phyloP scores from a whole-genome alignment of 1,140 invertebrate genomes.

The Drosophila tsacasi region DNA sequence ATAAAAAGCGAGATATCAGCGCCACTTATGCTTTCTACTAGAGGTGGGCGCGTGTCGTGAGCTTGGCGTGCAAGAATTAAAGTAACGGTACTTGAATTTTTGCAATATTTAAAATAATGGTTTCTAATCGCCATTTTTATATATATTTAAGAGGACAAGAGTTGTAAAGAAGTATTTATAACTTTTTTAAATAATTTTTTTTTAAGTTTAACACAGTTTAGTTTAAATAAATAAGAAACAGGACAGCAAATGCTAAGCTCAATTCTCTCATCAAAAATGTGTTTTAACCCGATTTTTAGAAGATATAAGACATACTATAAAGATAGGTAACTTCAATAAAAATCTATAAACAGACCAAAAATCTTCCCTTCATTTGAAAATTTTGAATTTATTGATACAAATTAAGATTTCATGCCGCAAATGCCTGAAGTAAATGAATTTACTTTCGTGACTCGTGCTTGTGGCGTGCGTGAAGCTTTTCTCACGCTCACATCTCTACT shows the following conservation, averaged over 20 bases:
- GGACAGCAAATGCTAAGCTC: not conserved
- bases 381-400: not conserved
- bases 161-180: not conserved
- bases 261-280: not conserved
- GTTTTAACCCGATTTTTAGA: too few relatives aligned
- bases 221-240: too few relatives aligned
- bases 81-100: not conserved
- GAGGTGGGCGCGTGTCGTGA: not conserved
- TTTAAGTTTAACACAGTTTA: not conserved
- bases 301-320: not conserved
- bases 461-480: slow-evolving; percentile 7
- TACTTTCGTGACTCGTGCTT: not conserved
- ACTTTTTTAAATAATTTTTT: not conserved
- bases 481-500: slow-evolving; percentile 22
- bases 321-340: not conserved
- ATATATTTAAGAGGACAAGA: not conserved
- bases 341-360: too few relatives aligned
- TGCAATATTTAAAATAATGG: not conserved
- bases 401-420: not conserved
- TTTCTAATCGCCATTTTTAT: not conserved
- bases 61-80: not conserved
- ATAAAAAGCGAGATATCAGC: slow-evolving; percentile 36
- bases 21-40: slow-evolving; percentile 42
- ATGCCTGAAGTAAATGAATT: not conserved
- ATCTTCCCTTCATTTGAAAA: not conserved